Conservation (phyloP, 2,797 vertebrate species). For the Peromyscus attwateri region DNA sequence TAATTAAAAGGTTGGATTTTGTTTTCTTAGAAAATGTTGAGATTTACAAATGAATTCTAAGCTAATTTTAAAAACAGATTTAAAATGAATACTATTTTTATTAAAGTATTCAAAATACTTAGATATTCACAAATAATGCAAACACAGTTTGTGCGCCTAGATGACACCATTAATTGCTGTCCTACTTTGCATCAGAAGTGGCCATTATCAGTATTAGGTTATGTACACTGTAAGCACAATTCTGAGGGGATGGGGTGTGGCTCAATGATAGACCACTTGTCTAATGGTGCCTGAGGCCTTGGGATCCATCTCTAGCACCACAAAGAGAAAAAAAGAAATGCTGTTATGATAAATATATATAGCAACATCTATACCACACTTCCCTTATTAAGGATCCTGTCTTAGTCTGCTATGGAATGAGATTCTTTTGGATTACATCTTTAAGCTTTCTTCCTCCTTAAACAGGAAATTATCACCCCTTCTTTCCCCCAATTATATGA, state of each 20-base stretch:
- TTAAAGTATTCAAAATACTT: neutral
- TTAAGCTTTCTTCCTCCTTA: neutral
- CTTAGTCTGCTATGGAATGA: neutral
- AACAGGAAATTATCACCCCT: neutral
- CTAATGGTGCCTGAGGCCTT: neutral
- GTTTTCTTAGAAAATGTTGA: slow-evolving; percentile 40
- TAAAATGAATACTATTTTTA: slow-evolving; percentile 37
- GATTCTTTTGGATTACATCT: neutral
- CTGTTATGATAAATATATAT: too few relatives aligned
- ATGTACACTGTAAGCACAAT: slow-evolving; percentile 10
- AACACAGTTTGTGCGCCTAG: neutral
- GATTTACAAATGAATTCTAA: slow-evolving; percentile 47
- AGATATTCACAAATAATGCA: neutral
- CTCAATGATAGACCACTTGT: neutral
- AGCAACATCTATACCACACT: too few relatives aligned
- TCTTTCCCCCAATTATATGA: neutral
- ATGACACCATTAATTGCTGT: neutral
- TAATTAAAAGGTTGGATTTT: neutral
- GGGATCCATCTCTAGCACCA: neutral
- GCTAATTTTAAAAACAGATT: slow-evolving; percentile 26
- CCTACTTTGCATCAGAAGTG: neutral
- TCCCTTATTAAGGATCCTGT: neutral
- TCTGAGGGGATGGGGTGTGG: neutral
- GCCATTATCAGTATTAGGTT: neutral
- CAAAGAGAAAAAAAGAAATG: neutral